Evolutionary conservation across 2,113 vertebrate genomes (phyloP), one percentile per base, ranked within the genome.

Genomic region (Centrocercus urophasianus): DNA sequence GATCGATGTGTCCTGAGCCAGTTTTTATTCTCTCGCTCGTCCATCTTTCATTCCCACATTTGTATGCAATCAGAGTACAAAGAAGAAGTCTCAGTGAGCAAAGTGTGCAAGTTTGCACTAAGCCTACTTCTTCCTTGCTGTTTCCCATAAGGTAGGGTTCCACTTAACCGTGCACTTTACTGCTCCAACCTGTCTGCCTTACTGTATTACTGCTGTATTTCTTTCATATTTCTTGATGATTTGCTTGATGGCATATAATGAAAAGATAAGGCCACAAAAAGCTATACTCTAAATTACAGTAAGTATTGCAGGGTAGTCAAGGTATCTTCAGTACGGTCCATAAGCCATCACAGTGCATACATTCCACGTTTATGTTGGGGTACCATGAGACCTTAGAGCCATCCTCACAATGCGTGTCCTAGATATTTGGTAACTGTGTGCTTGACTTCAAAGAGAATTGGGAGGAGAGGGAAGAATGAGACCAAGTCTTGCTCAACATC

Each of bases 1-100:
- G 43, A 45, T 8, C 30, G 16, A 13, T n/a, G 14, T 45, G 30
- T 45, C 18, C 43, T 61, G n/a, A 30, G 56, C 54, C 15, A 25
- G 65, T 43, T 78, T 90, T 69, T 65, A 50, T 40, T 73, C 54
- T 78, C 45, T 61, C 83, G 18, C 54, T 87, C 54, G 22, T 42
- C 40, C 40, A 63, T 63, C 59, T 92, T 83, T 91, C 66, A 40
- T 59, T 92, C 34, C 52, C 84, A 76, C 81, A 76, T 94, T 94
- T 87, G 89, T 70, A 89, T 90, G 86, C 83, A 72, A 57, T 61
- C 63, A 38, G 86, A 65, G 59, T 92, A 59, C 4, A 40, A 65
- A 45, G n/a, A n/a, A 72, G 63, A 84, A 83, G 40, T 48, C 81
- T 42, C 59, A 90, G 54, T 22, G 66, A 47, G 82, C 52, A 89